Conservation (phyloP, 2,888 invertebrate genomes). For the Spisula subtruncata region DNA sequence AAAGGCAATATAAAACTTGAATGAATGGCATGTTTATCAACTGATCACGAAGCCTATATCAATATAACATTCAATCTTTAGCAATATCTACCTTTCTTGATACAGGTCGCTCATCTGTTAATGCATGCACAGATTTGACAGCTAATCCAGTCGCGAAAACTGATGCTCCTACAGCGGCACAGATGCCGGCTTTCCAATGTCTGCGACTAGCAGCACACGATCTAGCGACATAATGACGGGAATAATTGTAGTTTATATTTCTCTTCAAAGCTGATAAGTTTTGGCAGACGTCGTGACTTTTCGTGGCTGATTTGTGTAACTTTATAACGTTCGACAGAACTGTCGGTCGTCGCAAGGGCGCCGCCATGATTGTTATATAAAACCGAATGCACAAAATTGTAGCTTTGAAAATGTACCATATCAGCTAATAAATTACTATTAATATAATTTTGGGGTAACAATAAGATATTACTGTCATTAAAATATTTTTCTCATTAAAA, state of each 20-base stretch:
- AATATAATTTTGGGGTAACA: background rate
- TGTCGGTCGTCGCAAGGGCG: slow-evolving; percentile 65
- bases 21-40: too few relatives aligned
- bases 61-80: too few relatives aligned
- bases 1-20: too few relatives aligned
- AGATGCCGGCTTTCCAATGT: slow-evolving; percentile 50
- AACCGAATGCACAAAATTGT: background rate
- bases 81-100: slow-evolving; percentile 42
- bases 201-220: background rate
- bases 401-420: background rate
- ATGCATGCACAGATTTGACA: slow-evolving; percentile 11
- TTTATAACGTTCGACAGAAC: background rate
- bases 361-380: slow-evolving; percentile 75
- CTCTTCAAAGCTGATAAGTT: background rate
- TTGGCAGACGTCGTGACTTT: background rate
- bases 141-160: slow-evolving; percentile 57
- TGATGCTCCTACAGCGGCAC: slow-evolving; percentile 54
- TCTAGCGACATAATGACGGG: background rate
- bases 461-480: background rate
- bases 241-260: background rate
- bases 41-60: too few relatives aligned
- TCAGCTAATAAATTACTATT: background rate
- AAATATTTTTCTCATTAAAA: background rate
- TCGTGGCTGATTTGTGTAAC: background rate
- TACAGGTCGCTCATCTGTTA: slow-evolving; percentile 18